Evolutionary conservation across 2,797 vertebrate genomes (phyloP), one percentile per base, ranked within the genome.

Genomic region (Pteronotus mesoamericanus): DNA sequence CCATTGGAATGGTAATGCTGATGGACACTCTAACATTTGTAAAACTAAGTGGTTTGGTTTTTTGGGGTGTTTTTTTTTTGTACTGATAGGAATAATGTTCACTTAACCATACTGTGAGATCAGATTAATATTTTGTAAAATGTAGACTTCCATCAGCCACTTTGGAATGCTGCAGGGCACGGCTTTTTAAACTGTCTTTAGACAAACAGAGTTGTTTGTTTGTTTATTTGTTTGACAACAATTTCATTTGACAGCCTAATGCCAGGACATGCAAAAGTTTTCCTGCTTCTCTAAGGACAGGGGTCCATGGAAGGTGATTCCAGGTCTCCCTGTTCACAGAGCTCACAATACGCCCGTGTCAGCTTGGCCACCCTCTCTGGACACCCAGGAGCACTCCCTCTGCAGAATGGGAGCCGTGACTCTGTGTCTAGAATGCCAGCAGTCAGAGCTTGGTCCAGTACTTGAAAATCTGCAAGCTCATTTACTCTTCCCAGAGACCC

Each of bases 71-170:
- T 12, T 34, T 34, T 9, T 29, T 8, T 64, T 42, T 51, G 39
- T 55, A n/a, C 21, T 26, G 29, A 22, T 18, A 74, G 66, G 37
- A 87, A 89, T 86, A 21, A n/a, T 46, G 29, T 39, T 77, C 8
- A 2, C 29, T 77, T 85, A 59, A 39, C 39, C 37, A 10, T 14
- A 18, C 48, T 84, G 68, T 46, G 44, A 80, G 55, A 64, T 51
- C 29, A 95, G 84, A 61, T 48, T 39, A 51, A 39, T 53, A 46
- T 57, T 96, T 82, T 83, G 16, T 82, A 86, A 84, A 95, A 55
- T 84, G 10, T 86, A 78, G 66, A 74, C 53, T 39, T 42, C 15
- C 9, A 34, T 4, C 44, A 6, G 12, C 12, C 32, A 24, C 18
- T 18, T 44, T 22, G 29, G 34, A 59, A 26, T 64, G 71, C 66